Conservation (phyloP, 1,140 invertebrate species). For the Drosophila kanapiae region DNA sequence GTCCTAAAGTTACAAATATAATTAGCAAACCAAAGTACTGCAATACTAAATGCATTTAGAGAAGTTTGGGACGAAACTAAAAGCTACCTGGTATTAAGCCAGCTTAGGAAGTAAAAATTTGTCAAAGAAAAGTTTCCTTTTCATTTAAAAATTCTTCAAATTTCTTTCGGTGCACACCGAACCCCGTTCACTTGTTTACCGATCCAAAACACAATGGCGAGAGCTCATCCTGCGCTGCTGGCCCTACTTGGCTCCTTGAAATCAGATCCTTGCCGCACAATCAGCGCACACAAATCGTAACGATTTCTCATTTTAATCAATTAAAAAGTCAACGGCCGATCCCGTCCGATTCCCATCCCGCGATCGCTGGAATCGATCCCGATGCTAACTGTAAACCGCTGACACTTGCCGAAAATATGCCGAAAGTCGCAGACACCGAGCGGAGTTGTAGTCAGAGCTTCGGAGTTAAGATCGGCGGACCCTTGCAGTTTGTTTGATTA, state of each 20-base stretch:
- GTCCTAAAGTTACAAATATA: too few relatives aligned
- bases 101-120: too few relatives aligned
- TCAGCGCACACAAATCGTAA: conserved; percentile 82
- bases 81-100: too few relatives aligned
- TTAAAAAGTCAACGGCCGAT: conserved; percentile 83
- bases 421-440: conserved; percentile 19
- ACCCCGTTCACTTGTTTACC: conserved; percentile 72
- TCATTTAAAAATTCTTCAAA: background rate
- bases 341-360: conserved; percentile 21
- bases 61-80: too few relatives aligned
- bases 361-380: conserved; percentile 27
- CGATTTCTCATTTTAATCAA: conserved; percentile 85
- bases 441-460: background rate
- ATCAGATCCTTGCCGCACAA: conserved; percentile 79
- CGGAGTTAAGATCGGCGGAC: conserved; percentile 23
- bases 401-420: conserved; percentile 81
- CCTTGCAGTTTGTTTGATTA: conserved; percentile 80
- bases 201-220: conserved; percentile 68
- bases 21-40: background rate
- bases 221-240: conserved; percentile 20
- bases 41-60: too few relatives aligned
- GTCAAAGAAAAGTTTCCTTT: too few relatives aligned
- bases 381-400: conserved; percentile 72
- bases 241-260: conserved; percentile 44
- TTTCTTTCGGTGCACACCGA: background rate